Conservation (phyloP, 1,140 invertebrate genomes). For the Dryas iulia region DNA sequence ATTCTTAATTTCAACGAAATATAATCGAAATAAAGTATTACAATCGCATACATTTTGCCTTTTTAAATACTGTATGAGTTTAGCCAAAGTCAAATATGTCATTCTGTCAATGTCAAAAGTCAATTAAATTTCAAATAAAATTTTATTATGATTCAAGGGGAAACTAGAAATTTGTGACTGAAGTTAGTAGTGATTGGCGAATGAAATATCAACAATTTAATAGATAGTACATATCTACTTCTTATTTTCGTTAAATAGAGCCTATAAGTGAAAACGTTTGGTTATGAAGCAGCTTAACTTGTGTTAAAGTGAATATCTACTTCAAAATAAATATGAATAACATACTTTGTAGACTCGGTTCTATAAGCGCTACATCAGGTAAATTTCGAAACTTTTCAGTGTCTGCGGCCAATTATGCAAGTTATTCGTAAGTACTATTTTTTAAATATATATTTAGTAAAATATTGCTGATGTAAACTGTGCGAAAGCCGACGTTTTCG, state of each 20-base stretch:
- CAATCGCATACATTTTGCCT: too few species aligned
- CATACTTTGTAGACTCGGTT: slow-evolving; percentile 36
- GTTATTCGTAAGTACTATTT: slow-evolving; percentile 56
- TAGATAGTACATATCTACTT: neutral
- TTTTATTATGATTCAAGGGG: neutral
- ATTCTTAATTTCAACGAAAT: too few species aligned
- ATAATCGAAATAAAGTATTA: too few species aligned
- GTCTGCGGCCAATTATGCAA: slow-evolving; percentile 47
- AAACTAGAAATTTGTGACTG: neutral
- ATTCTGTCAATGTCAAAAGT: neutral
- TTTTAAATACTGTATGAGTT: too few species aligned
- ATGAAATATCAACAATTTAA: neutral
- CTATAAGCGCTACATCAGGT: slow-evolving; percentile 21
- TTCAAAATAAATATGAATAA: slow-evolving; percentile 39
- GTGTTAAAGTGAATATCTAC: neutral
- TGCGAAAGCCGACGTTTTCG: too few species aligned
- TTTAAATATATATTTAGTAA: neutral
- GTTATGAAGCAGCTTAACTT: neutral
- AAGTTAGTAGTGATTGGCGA: neutral
- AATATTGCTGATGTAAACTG: too few species aligned
- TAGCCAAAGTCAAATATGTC: neutral
- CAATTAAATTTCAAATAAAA: neutral
- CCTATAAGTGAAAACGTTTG: neutral
- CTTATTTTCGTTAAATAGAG: neutral
- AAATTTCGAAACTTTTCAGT: slow-evolving; percentile 48